These are phyloP conservation scores for Phalangium opilio DNA, from an alignment of 2,888 invertebrate species.

Conservation along the genomic window DNA sequence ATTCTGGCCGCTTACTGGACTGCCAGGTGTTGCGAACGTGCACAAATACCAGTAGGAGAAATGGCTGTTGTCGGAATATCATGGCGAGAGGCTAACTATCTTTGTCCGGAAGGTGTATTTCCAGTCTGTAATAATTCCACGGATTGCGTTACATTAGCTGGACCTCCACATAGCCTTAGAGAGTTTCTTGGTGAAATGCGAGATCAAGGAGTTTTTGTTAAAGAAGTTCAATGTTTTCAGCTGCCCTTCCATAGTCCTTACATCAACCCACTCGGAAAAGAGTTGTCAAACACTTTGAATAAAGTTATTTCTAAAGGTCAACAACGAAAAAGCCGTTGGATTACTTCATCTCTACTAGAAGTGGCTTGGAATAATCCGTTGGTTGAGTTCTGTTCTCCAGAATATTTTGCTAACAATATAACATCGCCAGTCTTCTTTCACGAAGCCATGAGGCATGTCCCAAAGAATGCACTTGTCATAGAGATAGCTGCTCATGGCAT, in stretches of 20 bases:
- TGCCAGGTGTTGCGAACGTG: constrained; percentile 61
- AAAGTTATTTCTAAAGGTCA: constrained; percentile 47
- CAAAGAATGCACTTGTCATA: too few species aligned
- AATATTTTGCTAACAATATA: too few species aligned
- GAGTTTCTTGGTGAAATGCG: constrained; percentile 25
- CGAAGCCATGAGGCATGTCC: too few species aligned
- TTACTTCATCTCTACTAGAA: too few species aligned
- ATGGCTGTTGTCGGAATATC: constrained; percentile 38
- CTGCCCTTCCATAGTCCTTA: constrained; percentile 7
- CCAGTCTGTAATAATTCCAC: constrained; percentile 37
- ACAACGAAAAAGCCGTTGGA: too few species aligned
- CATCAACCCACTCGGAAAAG: not conserved
- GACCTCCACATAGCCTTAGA: constrained; percentile 24
- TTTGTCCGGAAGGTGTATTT: constrained; percentile 27
- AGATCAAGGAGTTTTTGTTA: constrained; percentile 24
- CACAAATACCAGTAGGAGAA: constrained; percentile 41
- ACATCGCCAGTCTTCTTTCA: too few species aligned
- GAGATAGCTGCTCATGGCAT: too few species aligned
- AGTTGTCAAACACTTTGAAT: not conserved
- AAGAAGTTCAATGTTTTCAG: constrained; percentile 20
- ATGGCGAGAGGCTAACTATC: constrained; percentile 26
- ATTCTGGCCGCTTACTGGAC: constrained; percentile 60
- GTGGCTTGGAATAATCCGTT: too few species aligned
- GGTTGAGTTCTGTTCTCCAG: too few species aligned
- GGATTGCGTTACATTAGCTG: constrained; percentile 38